phyloP scores from a whole-genome alignment of 37 sponge, comb jelly and placozoan species.

The Crambe crambe region DNA sequence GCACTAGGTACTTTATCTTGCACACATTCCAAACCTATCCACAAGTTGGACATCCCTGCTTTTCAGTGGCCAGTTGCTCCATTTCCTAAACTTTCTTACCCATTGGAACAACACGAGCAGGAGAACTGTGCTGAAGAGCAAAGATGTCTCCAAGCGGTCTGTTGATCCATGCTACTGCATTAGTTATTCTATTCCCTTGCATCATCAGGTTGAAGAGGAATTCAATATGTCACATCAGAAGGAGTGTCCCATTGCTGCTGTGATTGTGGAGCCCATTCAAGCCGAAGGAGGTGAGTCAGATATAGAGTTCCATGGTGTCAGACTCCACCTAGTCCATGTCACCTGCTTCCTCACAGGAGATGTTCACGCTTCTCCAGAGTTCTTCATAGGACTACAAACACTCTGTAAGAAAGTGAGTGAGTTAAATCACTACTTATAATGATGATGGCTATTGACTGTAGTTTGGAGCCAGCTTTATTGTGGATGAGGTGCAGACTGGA shows the following conservation, averaged over 20 bases:
- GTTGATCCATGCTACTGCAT: not conserved
- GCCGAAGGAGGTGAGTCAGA: conserved; percentile 78
- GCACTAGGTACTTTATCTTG: conserved; percentile 61
- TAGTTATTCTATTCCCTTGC: not conserved
- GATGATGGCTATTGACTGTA: no score
- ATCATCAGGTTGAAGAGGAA: not conserved
- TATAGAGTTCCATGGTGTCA: not conserved
- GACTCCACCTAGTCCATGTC: not conserved
- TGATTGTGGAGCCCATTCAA: conserved; percentile 84
- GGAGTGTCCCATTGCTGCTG: conserved; percentile 55
- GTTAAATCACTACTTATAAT: not conserved
- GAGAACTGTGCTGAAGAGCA: conserved; percentile 76
- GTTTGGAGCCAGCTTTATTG: conserved; percentile 71
- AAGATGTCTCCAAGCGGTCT: conserved; percentile 62
- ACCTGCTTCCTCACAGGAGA: conserved; percentile 58
- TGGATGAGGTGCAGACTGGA: conserved; percentile 92
- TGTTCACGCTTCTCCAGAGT: conserved; percentile 75
- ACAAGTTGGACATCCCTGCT: conserved; percentile 83
- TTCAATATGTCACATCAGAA: conserved; percentile 6
- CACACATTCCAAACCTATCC: conserved; percentile 64
- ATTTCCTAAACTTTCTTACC: conserved; percentile 78
- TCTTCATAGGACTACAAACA: conserved; percentile 66
- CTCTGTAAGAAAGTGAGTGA: conserved; percentile 61
- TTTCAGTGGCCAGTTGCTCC: conserved; percentile 86
- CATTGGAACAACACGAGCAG: conserved; percentile 47